Percentiles rank a stretch among this genome's conserved stretches.
phyloP scores from a whole-genome alignment of 2,113 vertebrate species.

The Gasterosteus aculeatus region DNA sequence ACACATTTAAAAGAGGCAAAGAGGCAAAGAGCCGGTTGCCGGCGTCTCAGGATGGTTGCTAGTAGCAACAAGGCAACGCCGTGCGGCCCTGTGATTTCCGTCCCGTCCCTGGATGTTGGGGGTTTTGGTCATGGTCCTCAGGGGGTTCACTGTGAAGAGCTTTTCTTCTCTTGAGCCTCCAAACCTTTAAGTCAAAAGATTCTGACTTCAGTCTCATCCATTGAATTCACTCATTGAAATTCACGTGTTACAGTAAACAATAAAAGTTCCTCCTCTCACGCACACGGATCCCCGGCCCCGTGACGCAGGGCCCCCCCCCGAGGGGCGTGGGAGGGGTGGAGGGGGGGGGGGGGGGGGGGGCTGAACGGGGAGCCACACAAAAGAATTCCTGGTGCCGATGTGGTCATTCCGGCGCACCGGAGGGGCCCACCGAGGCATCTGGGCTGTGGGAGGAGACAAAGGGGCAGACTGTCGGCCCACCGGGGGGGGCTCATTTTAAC shows the following conservation, averaged over 20 bases:
- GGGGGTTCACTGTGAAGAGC: too few relatives aligned
- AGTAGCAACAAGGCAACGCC: background rate
- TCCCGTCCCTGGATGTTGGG: background rate
- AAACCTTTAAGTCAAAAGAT: background rate
- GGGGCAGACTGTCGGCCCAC: constrained; percentile 52
- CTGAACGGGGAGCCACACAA: constrained; percentile 26
- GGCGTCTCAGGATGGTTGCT: background rate
- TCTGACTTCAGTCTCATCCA: background rate
- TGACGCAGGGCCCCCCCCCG: too few relatives aligned
- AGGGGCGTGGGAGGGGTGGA: too few relatives aligned
- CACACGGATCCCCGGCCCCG: background rate
- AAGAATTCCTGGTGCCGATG: constrained; percentile 60
- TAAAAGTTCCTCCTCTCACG: background rate
- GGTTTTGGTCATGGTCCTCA: too few relatives aligned
- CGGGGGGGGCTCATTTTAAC: constrained; percentile 56
- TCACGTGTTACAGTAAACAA: too few relatives aligned
- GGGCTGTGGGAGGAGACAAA: constrained; percentile 46
- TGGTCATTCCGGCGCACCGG: constrained; percentile 33
- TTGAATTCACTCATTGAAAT: background rate
- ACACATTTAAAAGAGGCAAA: background rate
- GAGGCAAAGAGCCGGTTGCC: background rate
- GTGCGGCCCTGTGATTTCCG: background rate
- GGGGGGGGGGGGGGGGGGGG: constrained; percentile 25
- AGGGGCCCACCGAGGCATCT: constrained; percentile 53
- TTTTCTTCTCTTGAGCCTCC: too few relatives aligned